Evolutionary conservation across 1,140 invertebrate species (phyloP).

Genomic region (Heterodera carotae): DNA sequence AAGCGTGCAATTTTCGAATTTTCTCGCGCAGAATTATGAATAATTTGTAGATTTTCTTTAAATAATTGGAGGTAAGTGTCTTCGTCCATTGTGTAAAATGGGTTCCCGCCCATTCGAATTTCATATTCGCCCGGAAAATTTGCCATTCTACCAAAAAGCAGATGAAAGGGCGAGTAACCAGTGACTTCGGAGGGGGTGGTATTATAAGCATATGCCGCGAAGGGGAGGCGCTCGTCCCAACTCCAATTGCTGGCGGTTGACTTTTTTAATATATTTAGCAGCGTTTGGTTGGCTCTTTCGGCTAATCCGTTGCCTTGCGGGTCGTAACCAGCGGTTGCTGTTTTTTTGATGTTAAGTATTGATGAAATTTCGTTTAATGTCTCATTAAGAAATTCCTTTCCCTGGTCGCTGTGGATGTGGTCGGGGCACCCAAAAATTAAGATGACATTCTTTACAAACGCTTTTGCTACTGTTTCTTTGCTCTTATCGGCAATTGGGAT

Average conservation of each 20-base stretch:
- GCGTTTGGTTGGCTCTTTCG: background rate
- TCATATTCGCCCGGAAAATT: slow-evolving; percentile 6
- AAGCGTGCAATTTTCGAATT: slow-evolving; percentile 4
- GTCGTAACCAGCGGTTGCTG: slow-evolving; percentile 5
- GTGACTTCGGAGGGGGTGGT: slow-evolving; percentile 1
- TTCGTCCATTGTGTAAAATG: background rate
- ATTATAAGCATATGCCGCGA: background rate
- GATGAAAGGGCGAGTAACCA: background rate
- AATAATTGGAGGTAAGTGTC: slow-evolving; percentile 6
- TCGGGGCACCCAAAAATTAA: background rate
- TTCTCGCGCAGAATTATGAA: background rate
- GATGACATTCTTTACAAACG: background rate
- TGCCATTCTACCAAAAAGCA: background rate
- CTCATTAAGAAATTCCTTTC: slow-evolving; percentile 14
- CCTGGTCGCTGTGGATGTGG: background rate
- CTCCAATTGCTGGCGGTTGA: background rate
- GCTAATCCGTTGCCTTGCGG: background rate
- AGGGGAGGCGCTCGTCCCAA: slow-evolving; percentile 2
- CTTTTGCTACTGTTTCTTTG: background rate
- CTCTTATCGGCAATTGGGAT: background rate
- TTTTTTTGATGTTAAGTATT: background rate
- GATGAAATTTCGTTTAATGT: background rate
- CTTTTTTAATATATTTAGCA: background rate
- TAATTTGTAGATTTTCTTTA: background rate
- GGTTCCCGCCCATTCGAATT: background rate